Evolutionary conservation across 37 sponge, comb jelly and placozoan species (phyloP).

Genomic region (Ephydatia muelleri): DNA sequence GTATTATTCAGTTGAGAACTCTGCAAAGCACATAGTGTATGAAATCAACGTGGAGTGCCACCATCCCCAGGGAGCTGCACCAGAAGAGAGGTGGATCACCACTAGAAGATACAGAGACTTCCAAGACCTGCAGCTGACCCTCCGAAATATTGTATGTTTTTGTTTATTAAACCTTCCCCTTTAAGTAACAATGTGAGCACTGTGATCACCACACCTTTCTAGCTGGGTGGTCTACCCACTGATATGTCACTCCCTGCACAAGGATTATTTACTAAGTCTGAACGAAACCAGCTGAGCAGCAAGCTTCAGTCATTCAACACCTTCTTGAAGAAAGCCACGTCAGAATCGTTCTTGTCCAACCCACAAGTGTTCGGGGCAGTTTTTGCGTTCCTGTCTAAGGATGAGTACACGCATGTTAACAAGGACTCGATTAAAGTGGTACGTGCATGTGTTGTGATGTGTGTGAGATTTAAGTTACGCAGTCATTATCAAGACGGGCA

Average conservation of each 20-base stretch:
- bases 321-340: conserved; percentile 41
- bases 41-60: conserved; percentile 45
- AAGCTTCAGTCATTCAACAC: conserved; percentile 37
- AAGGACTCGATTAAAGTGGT: conserved; percentile 56
- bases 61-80: conserved; percentile 25
- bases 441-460: too few relatives aligned
- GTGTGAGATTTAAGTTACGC: too few relatives aligned
- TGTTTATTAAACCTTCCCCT: background rate
- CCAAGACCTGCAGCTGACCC: conserved; percentile 63
- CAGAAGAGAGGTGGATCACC: conserved; percentile 47
- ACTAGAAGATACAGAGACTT: conserved; percentile 58
- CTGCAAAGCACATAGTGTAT: conserved; percentile 35
- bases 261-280: conserved; percentile 49
- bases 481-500: too few relatives aligned
- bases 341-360: conserved; percentile 33
- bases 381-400: conserved; percentile 45
- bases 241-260: conserved; percentile 32
- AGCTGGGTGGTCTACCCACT: conserved; percentile 37
- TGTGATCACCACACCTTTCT: background rate
- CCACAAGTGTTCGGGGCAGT: conserved; percentile 28
- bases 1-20: conserved; percentile 8
- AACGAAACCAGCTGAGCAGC: conserved; percentile 42
- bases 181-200: background rate
- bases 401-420: conserved; percentile 21
- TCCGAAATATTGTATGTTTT: conserved; percentile 31